Conservation (phyloP, 2,888 invertebrate genomes). For the Augiades crinisus region DNA sequence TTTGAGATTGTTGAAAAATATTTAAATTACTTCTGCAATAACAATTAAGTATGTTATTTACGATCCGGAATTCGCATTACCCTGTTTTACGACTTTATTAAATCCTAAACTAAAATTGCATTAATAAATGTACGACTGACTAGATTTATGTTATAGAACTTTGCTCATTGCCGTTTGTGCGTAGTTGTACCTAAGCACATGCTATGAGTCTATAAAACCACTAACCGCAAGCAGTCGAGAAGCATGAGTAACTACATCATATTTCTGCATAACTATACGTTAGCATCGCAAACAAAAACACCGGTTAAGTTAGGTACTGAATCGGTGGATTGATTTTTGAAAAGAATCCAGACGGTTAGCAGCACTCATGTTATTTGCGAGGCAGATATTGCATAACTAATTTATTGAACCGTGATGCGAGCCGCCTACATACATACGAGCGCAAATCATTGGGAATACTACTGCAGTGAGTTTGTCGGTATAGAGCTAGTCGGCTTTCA, state of each 20-base stretch:
- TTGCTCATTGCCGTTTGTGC: background rate
- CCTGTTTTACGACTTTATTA: too few species aligned
- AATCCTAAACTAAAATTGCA: too few species aligned
- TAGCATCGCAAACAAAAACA: background rate
- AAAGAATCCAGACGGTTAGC: background rate
- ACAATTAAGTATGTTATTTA: too few species aligned
- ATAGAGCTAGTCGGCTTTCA: background rate
- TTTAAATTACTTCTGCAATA: too few species aligned
- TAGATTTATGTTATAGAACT: too few species aligned
- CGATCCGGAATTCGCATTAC: too few species aligned
- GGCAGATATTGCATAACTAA: conserved; percentile 13
- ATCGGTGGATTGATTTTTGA: background rate
- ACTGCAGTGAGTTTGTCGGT: conserved; percentile 2
- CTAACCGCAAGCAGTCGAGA: background rate
- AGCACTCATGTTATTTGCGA: conserved; percentile 11
- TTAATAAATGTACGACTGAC: too few species aligned
- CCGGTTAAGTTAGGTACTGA: background rate
- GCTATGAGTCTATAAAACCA: conserved; percentile 7
- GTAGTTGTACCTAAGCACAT: background rate
- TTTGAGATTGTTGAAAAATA: too few species aligned
- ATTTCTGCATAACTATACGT: conserved; percentile 1
- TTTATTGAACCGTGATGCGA: conserved; percentile 15
- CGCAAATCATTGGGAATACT: conserved; percentile 6
- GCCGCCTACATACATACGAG: conserved; percentile 12
- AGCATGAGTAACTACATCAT: conserved; percentile 1